Conservation (phyloP, 2,888 invertebrate genomes). For the Cheiracanthium punctorium region DNA sequence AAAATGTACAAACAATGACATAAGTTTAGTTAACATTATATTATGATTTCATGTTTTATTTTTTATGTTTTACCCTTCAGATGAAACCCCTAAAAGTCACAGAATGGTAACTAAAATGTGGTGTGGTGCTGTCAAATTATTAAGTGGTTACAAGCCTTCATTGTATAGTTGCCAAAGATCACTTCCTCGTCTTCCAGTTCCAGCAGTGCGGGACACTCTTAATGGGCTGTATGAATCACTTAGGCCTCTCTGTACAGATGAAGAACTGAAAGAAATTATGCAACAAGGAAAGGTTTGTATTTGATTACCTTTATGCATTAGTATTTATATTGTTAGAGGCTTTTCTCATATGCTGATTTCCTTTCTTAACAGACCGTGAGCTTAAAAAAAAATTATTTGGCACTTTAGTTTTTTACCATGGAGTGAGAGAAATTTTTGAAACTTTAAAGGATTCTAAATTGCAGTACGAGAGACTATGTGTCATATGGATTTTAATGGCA, state of each 20-base stretch:
- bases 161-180: slow-evolving; percentile 80
- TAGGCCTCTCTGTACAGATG: slow-evolving; percentile 76
- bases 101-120: slow-evolving; percentile 76
- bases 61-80: too few relatives aligned
- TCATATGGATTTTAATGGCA: too few relatives aligned
- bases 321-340: not conserved
- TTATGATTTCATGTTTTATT: too few relatives aligned
- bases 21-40: too few relatives aligned
- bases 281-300: slow-evolving; percentile 74
- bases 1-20: too few relatives aligned
- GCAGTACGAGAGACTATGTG: too few relatives aligned
- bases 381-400: too few relatives aligned
- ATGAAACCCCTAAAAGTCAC: slow-evolving; percentile 76
- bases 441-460: too few relatives aligned
- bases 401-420: too few relatives aligned
- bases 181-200: slow-evolving; percentile 80
- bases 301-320: not conserved
- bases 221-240: slow-evolving; percentile 76
- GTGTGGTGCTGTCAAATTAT: slow-evolving; percentile 78
- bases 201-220: slow-evolving; percentile 78
- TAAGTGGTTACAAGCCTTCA: slow-evolving; percentile 78
- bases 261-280: slow-evolving; percentile 75
- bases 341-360: too few relatives aligned
- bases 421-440: too few relatives aligned
- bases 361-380: too few relatives aligned